Conservation (phyloP, 2,888 invertebrate species). For the Hypselothyrea guttata region DNA sequence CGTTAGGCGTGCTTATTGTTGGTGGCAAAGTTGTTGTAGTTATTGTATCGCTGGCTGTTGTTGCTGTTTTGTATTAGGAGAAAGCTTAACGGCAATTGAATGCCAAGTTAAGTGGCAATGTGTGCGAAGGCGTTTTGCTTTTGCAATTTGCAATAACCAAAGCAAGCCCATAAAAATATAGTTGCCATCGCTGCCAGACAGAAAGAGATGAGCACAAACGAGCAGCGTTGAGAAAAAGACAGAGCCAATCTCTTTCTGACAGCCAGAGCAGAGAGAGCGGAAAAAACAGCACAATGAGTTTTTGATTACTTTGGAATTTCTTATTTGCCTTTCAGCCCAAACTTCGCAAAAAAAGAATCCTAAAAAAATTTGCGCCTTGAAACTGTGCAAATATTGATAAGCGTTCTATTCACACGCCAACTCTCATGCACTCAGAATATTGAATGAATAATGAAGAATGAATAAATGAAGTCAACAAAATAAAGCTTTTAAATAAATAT, state of each 20-base stretch:
- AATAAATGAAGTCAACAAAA: too few species aligned
- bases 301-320: constrained; percentile 78
- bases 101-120: constrained; percentile 72
- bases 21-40: constrained; percentile 19
- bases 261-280: constrained; percentile 15
- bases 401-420: constrained; percentile 44
- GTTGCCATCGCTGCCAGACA: constrained; percentile 47
- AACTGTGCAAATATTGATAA: constrained; percentile 76
- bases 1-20: constrained; percentile 66
- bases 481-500: too few species aligned
- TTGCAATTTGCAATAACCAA: constrained; percentile 77
- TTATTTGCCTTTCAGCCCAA: constrained; percentile 67
- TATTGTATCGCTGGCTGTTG: constrained; percentile 13
- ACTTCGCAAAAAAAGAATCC: constrained; percentile 12
- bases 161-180: constrained; percentile 73
- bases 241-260: neutral
- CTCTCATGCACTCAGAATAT: too few species aligned
- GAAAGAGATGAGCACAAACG: constrained; percentile 3
- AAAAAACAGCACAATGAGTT: constrained; percentile 61
- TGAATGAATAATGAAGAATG: too few species aligned
- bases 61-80: constrained; percentile 16
- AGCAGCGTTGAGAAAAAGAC: neutral
- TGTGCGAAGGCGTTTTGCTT: constrained; percentile 75
- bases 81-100: constrained; percentile 71
- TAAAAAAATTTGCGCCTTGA: constrained; percentile 48